These are phyloP conservation scores for Eupithecia pulchellata DNA, from an alignment of 2,888 invertebrate genomes.

Conservation along the genomic window DNA sequence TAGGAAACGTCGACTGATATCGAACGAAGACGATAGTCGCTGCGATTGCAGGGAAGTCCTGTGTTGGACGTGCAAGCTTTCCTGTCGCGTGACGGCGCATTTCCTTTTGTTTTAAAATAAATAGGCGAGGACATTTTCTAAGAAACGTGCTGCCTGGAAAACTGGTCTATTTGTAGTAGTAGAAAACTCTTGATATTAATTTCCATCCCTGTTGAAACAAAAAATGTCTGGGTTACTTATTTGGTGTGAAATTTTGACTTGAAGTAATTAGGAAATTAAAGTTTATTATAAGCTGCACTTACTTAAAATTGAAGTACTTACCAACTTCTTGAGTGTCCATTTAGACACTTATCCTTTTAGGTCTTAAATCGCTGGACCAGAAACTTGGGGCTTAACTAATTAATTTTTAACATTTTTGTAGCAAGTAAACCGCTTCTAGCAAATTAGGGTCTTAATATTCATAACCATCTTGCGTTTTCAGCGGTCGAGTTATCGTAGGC, in stretches of 20 bases:
- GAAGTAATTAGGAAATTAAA: background rate
- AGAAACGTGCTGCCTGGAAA: constrained; percentile 22
- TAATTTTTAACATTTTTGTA: constrained; percentile 13
- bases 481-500: constrained; percentile 44
- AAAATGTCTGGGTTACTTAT: background rate
- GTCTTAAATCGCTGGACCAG: constrained; percentile 4
- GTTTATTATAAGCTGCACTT: background rate
- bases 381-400: background rate
- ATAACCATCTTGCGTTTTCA: constrained; percentile 46
- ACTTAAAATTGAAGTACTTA: background rate
- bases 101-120: constrained; percentile 53
- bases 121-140: constrained; percentile 38
- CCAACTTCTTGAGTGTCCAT: background rate
- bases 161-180: constrained; percentile 7
- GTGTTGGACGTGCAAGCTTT: constrained; percentile 67
- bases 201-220: background rate
- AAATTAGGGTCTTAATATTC: constrained; percentile 63
- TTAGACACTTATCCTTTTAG: constrained; percentile 6
- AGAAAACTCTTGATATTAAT: background rate
- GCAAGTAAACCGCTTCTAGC: constrained; percentile 37
- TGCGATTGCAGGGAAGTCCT: constrained; percentile 72
- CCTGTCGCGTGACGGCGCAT: constrained; percentile 56
- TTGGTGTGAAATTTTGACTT: background rate
- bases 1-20: constrained; percentile 71
- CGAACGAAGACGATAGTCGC: constrained; percentile 73